phyloP scores from a whole-genome alignment of 2,113 vertebrate species.

The Amphiprion ocellaris region DNA sequence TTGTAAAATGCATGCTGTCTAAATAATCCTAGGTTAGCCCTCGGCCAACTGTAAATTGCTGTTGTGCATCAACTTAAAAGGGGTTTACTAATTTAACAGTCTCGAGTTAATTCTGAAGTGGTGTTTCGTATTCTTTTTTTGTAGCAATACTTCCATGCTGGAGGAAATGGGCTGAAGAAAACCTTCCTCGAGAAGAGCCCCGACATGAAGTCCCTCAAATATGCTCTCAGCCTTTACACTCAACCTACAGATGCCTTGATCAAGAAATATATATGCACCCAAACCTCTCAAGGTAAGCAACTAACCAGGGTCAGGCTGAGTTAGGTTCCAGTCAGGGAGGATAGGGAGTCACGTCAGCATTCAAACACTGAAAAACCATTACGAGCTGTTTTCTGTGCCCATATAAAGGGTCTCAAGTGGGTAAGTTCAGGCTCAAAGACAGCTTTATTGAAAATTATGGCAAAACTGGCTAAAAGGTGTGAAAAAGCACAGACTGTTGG shows the following conservation, averaged over 20 bases:
- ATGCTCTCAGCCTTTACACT: conserved; percentile 97
- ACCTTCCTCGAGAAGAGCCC: conserved; percentile 97
- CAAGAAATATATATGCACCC: conserved; percentile 98
- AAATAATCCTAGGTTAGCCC: conserved; percentile 31
- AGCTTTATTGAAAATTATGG: neutral
- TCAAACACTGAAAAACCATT: neutral
- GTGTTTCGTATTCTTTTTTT: conserved; percentile 57
- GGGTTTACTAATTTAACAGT: neutral
- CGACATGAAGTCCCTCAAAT: conserved; percentile 95
- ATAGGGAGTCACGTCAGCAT: neutral
- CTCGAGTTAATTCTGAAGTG: neutral
- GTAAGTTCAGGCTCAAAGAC: neutral
- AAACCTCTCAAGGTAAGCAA: conserved; percentile 93
- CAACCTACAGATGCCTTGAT: conserved; percentile 97
- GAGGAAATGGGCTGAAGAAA: conserved; percentile 98
- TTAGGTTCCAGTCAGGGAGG: neutral
- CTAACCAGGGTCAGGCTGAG: neutral
- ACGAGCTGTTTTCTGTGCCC: neutral
- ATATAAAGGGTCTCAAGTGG: neutral
- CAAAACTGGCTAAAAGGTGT: conserved; percentile 3
- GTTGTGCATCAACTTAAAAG: neutral
- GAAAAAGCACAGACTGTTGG: neutral
- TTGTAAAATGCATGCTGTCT: conserved; percentile 42
- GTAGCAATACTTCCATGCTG: conserved; percentile 99
- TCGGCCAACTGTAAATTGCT: conserved; percentile 13